Base-by-base conservation (phyloP, 2,888 invertebrate species). In the Drosophila rubida region DNA sequence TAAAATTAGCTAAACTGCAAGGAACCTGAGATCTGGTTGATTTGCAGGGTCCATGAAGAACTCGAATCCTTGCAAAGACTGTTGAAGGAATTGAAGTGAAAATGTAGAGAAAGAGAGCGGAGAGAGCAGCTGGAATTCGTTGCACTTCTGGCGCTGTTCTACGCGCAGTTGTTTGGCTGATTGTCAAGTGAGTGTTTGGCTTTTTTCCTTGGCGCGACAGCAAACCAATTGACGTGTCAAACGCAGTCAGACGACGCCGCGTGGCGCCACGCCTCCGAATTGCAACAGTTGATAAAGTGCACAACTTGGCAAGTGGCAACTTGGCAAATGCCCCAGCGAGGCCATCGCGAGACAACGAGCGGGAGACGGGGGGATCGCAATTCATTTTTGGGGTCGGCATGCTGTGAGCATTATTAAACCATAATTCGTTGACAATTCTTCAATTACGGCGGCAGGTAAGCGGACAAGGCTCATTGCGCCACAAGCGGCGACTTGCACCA, bases 211-310 rank as follows among this genome's bases (percentile, higher is more conserved):
- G 57, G 42, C 58, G 70, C 73, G 83, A 70, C 78, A 51, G 59
- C 50, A 55, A 82, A 85, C 81, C 84, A 85, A 87, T 85, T 85
- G 81, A 81, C 76, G 87, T 85, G 84, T 86, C 84, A 85, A 68
- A 67, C 61, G 61, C 83, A 84, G 69, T 32, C 69, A 72, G 69
- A 53, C 48, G 53, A 63, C 81, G 81, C 81, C 79, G 81, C 84
- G 81, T 81, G 81, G 79, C 84, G 84, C 74, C 81, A 74, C 74
- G 81, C 81, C 74, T 46, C 16, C 69, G 70, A 71, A 58, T 81
- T 81, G 81, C 81, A 81, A 82, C 81, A 82, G 74, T 81, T 78
- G 76, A 68, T 69, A 66, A 82, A 79, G 82, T 82, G 82, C 82
- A 85, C 85, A 82, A 81, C 80, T 65, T 59, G 64, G 55, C 46